Evolutionary conservation across 2,888 invertebrate genomes (phyloP), one percentile per base, ranked within the genome.

Genomic region (Dinocampus coccinellae): DNA sequence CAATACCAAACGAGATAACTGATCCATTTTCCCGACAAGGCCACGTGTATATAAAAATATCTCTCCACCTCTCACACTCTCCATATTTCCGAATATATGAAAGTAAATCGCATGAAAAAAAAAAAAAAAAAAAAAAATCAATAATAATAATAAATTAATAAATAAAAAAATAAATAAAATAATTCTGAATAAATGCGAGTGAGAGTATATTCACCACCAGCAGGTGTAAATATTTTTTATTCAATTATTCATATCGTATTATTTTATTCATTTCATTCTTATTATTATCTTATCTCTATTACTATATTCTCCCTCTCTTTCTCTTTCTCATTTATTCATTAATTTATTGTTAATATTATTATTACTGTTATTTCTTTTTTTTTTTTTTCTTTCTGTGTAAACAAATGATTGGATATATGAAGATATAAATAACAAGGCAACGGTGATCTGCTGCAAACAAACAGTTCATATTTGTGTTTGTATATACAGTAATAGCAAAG

Each of bases 1-100:
- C 73, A 76, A 76, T 75, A 74, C 73, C 74, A 47, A n/a, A 16
- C 16, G 62, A 75, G 75, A 74, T 76, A 68, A 66, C 67, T 52
- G 74, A 75, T 76, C 73, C 70, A 64, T 70, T 70, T 68, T 72
- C 55, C 72, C 33, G 64, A 66, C 69, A 62, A 64, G 64, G 70
- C 36, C 69, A 53, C 26, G 10, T n/a, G n/a, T 22, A n/a, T 63
- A n/a, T n/a, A n/a, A n/a, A n/a, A n/a, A n/a, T n/a, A n/a, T n/a
- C n/a, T n/a, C n/a, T n/a, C n/a, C n/a, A n/a, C n/a, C n/a, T n/a
- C n/a, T n/a, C n/a, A n/a, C n/a, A n/a, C n/a, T n/a, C n/a, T n/a
- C n/a, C n/a, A n/a, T n/a, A n/a, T n/a, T n/a, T 47, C 16, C 47
- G 47, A 16, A 16, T 16, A 16, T 47, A 47, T 47, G 9, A 47